These are phyloP conservation scores for Nothoprocta perdicaria DNA, from an alignment of 2,113 vertebrate species.

Conservation along the genomic window DNA sequence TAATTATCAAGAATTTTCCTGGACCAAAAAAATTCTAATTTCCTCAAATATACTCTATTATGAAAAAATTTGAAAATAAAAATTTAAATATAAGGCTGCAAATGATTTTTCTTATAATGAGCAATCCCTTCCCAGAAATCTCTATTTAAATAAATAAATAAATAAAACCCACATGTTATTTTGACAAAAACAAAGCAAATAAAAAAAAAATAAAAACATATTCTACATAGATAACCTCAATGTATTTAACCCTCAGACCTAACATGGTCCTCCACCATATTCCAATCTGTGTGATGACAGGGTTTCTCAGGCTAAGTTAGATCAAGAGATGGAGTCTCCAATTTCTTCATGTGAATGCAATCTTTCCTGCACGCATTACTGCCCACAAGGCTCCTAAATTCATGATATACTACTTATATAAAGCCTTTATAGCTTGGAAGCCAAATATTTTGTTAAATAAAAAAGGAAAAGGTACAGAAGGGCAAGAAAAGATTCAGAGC, in stretches of 20 bases:
- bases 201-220: neutral
- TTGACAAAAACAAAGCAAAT: neutral
- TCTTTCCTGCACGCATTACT: neutral
- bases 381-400: neutral
- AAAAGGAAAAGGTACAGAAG: rapidly evolving
- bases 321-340: neutral
- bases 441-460: neutral
- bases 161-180: neutral
- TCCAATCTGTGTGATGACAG: neutral
- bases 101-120: neutral
- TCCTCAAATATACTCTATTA: neutral
- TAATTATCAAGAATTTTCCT: neutral
- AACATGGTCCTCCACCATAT: neutral
- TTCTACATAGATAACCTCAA: neutral
- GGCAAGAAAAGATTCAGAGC: neutral
- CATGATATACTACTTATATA: neutral
- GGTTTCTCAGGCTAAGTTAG: neutral
- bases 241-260: neutral
- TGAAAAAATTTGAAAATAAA: neutral
- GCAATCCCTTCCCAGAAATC: neutral
- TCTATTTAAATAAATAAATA: neutral
- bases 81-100: neutral
- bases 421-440: neutral
- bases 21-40: neutral
- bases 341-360: neutral